Evolutionary conservation across 2,113 vertebrate species (phyloP), one percentile per base, ranked within the genome.

Genomic region (Xiphophorus hellerii): DNA sequence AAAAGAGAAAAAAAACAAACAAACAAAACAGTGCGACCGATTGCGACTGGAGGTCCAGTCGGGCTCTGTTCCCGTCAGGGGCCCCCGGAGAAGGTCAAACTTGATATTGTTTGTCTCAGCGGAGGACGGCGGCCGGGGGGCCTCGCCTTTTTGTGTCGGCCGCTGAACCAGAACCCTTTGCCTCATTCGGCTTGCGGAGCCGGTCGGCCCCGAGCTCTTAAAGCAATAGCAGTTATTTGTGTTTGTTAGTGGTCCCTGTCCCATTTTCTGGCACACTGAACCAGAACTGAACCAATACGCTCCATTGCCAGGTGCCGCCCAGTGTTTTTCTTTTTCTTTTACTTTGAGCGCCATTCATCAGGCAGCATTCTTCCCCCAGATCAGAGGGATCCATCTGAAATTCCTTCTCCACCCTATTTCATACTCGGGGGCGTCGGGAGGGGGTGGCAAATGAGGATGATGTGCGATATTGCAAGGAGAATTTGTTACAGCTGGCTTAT

Each of bases 201-300:
- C 77, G 84, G 83, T 83, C 85, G 87, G 84, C 77, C 76, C 63
- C 82, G 81, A 81, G 80, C 88, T 82, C 86, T 35, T 70, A 70
- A 88, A 85, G 87, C 86, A 86, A 88, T 74, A 85, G 76, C 76
- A 67, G 48, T 67, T 85, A 86, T 90, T 90, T 92, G 84, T 90
- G 73, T 90, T 92, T 90, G 84, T 92, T 92, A 90, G 85, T 65
- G 69, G 80, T 81, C 81, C 63, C 85, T 89, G 89, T 88, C 82
- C 89, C 83, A 93, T 93, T 94, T 93, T 91, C 90, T 88, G 88
- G 87, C 71, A 92, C 88, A 86, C 64, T 92, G 89, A 92, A 86
- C 86, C 89, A 84, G 90, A 90, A 87, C 89, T 80, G 82, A 92
- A 84, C 89, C 86, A 90, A 90, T 89, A 84, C 74, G 77, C 80